Conservation (phyloP, 2,888 invertebrate genomes). For the Strigamia transsilvanica region DNA sequence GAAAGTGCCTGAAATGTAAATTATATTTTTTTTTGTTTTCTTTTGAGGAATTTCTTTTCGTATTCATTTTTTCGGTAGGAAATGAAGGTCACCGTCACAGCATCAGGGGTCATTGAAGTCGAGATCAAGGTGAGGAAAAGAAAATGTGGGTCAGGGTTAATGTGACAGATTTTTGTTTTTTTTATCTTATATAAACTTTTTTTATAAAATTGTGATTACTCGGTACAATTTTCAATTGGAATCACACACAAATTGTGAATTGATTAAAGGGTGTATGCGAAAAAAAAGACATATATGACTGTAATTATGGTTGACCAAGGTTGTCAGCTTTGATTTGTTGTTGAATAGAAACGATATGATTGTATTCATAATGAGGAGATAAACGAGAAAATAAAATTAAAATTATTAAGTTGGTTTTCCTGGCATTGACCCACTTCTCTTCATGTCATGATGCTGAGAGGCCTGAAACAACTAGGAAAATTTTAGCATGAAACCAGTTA, state of each 20-base stretch:
- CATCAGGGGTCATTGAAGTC: slow-evolving; percentile 37
- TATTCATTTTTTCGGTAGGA: slow-evolving; percentile 10
- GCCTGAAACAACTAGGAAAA: slow-evolving; percentile 1
- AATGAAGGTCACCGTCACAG: slow-evolving; percentile 49
- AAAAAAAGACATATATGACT: neutral
- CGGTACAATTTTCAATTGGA: neutral
- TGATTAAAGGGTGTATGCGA: neutral
- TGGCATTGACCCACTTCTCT: slow-evolving; percentile 40
- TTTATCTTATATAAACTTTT: neutral
- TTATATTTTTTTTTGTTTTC: neutral
- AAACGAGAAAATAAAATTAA: slow-evolving; percentile 37
- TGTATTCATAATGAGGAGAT: slow-evolving; percentile 41
- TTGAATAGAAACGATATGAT: slow-evolving; percentile 12
- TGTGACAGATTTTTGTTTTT: slow-evolving; percentile 17
- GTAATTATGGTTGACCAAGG: slow-evolving; percentile 20
- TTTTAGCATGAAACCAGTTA: slow-evolving; percentile 27
- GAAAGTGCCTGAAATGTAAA: slow-evolving; percentile 30
- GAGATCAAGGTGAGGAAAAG: slow-evolving; percentile 38
- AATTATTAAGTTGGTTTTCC: slow-evolving; percentile 36
- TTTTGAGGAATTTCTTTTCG: neutral
- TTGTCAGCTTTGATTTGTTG: slow-evolving; percentile 19
- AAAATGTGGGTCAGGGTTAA: slow-evolving; percentile 33
- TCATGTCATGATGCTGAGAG: slow-evolving; percentile 25
- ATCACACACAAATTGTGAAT: neutral
- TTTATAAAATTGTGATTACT: neutral